These are phyloP conservation scores for Luidia sarsii DNA, from an alignment of 53 echinoderm and acorn worm genomes.

Conservation along the genomic window DNA sequence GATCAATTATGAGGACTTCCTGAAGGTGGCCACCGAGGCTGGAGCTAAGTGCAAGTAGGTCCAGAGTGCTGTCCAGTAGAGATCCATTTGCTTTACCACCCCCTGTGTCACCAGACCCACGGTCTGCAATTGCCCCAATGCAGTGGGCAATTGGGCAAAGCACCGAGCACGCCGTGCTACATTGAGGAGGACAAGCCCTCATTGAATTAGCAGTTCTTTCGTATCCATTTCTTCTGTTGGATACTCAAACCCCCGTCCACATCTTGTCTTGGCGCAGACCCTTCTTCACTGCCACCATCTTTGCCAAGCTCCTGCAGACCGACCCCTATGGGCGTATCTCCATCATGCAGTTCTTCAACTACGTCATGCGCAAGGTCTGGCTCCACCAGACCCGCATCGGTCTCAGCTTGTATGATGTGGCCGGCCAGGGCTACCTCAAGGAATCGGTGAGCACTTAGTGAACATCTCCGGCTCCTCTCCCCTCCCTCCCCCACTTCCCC, in stretches of 20 bases:
- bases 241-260: no score
- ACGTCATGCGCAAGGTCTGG: conserved; percentile 99
- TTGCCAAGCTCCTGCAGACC: conserved; percentile 89
- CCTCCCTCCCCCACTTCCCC: conserved; percentile 90
- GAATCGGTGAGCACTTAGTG: conserved; percentile 97
- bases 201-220: no score
- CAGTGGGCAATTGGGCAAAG: no score
- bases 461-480: conserved; percentile 93
- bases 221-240: no score
- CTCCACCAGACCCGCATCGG: conserved; percentile 96
- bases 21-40: conserved; percentile 91
- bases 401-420: conserved; percentile 95
- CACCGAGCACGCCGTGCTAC: no score
- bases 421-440: conserved; percentile 96
- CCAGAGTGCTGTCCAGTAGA: no score
- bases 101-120: no score
- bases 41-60: conserved; percentile 99
- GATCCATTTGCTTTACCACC: no score
- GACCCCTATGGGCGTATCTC: conserved; percentile 96
- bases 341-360: conserved; percentile 99
- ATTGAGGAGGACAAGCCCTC: no score
- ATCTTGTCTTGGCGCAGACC: conserved; percentile 57
- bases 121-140: no score
- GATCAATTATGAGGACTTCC: conserved; percentile 99
- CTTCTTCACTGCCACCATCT: conserved; percentile 94